phyloP scores from a whole-genome alignment of 2,113 vertebrate genomes.

The Dascyllus trimaculatus region DNA sequence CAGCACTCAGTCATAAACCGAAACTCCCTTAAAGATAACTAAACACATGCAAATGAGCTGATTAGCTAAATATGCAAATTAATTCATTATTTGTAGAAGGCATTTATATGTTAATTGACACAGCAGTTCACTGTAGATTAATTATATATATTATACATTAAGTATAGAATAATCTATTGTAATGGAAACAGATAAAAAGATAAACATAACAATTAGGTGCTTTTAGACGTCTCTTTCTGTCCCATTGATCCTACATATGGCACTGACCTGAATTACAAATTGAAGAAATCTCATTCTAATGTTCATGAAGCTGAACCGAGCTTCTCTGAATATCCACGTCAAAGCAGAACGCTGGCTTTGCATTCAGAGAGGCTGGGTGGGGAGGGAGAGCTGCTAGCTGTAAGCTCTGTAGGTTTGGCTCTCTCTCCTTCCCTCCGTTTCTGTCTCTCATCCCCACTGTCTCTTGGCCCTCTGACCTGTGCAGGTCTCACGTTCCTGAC shows the following conservation, averaged over 20 bases:
- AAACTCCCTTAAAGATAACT: slow-evolving; percentile 73
- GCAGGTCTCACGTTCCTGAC: slow-evolving; percentile 79
- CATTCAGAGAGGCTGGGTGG: slow-evolving; percentile 46
- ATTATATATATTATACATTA: slow-evolving; percentile 63
- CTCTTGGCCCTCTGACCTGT: slow-evolving; percentile 73
- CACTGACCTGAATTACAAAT: slow-evolving; percentile 58
- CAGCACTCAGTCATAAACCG: slow-evolving; percentile 63
- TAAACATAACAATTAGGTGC: slow-evolving; percentile 63
- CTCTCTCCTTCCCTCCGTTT: slow-evolving; percentile 26
- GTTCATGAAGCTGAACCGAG: slow-evolving; percentile 50
- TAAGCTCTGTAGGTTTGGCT: slow-evolving; percentile 46
- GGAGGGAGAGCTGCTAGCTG: slow-evolving; percentile 29
- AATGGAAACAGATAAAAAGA: slow-evolving; percentile 63
- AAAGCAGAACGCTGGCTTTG: slow-evolving; percentile 40
- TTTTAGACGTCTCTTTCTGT: slow-evolving; percentile 38
- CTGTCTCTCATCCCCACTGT: slow-evolving; percentile 53
- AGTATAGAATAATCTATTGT: slow-evolving; percentile 60
- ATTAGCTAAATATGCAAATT: slow-evolving; percentile 73
- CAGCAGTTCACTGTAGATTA: slow-evolving; percentile 51
- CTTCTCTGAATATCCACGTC: slow-evolving; percentile 45
- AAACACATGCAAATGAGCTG: slow-evolving; percentile 80
- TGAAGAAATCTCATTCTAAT: slow-evolving; percentile 50
- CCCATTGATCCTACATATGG: slow-evolving; percentile 54
- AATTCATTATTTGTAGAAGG: slow-evolving; percentile 65
- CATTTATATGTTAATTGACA: slow-evolving; percentile 79